Evolutionary conservation across 2,888 invertebrate species (phyloP), one percentile per base, ranked within the genome.

Genomic region (Coremacera marginata): DNA sequence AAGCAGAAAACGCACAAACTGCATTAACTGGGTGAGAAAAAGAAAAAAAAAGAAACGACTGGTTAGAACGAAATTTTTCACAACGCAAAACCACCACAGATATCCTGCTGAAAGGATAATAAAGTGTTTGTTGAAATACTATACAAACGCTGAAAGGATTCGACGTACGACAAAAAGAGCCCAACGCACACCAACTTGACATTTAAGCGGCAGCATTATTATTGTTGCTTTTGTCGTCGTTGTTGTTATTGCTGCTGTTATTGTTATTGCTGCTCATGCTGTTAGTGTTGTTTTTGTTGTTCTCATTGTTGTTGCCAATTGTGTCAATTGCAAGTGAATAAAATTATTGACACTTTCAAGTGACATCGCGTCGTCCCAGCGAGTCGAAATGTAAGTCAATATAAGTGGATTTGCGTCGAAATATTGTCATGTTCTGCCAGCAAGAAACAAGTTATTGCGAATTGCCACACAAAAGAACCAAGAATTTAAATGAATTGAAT

Each of bases 241-340:
- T 57, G 31, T 67, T 68, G 37, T 22, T 57, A 11, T 57, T 67
- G 77, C 31, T 68, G 44, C 25, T 62, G 60, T 67, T 52, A 22
- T 52, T 31, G 60, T 31, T 19, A 25, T 72, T 44, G 70, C 34
- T 34, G 19, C 8, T 25, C 11, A 14, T 11, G 19, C 16, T 34
- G 63, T 70, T 60, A n/a, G n/a, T n/a, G 71, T 27, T 44, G 76
- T 14, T 63, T 16, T n/a, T 22, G 44, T 31, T 63, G 37, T 67
- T n/a, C 68, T 75, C 22, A 51, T 49, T 49, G 31, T 14, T 71
- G 75, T 68, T 37, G 76, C 34, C 16, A 37, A 72, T 77, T 72
- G 57, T 80, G 81, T 78, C 80, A 81, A 79, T 70, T 79, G 80
- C 77, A 80, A 72, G 60, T 31, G 72, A 73, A 78, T 74, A 14